These are phyloP conservation scores for Balaenoptera acutorostrata DNA, from an alignment of 2,113 vertebrate genomes.

Conservation along the genomic window DNA sequence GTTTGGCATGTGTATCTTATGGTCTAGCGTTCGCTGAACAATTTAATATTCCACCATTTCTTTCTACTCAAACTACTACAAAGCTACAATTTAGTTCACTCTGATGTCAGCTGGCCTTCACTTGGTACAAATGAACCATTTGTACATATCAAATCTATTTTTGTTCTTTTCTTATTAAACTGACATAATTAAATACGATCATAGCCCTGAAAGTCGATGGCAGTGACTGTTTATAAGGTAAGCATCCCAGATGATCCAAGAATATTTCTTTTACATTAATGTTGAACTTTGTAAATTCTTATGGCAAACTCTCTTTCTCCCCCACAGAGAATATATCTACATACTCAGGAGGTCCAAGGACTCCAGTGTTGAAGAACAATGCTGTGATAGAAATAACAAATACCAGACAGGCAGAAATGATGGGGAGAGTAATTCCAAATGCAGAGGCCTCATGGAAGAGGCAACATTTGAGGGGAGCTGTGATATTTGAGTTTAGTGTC, in stretches of 20 bases:
- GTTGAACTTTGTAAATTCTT: neutral
- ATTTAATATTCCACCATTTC: neutral
- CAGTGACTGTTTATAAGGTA: neutral
- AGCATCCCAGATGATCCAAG: neutral
- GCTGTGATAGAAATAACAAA: neutral
- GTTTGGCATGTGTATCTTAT: neutral
- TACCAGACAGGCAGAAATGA: neutral
- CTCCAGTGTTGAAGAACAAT: neutral
- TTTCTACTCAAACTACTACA: neutral
- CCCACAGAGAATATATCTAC: neutral
- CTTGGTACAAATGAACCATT: conserved; percentile 6
- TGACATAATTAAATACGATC: neutral
- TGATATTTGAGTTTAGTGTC: conserved; percentile 7
- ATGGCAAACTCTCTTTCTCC: neutral
- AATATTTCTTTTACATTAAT: neutral
- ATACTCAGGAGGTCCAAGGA: neutral
- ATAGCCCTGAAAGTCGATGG: neutral
- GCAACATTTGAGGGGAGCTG: neutral
- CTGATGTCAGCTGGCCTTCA: neutral
- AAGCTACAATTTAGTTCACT: neutral
- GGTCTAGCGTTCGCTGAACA: neutral
- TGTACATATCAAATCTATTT: neutral
- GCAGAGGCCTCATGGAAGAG: neutral
- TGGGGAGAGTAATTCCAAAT: neutral
- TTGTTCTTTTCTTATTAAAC: conserved; percentile 22